Base-by-base conservation (phyloP, 2,797 vertebrate species). In the Centroberyx gerrardi region DNA sequence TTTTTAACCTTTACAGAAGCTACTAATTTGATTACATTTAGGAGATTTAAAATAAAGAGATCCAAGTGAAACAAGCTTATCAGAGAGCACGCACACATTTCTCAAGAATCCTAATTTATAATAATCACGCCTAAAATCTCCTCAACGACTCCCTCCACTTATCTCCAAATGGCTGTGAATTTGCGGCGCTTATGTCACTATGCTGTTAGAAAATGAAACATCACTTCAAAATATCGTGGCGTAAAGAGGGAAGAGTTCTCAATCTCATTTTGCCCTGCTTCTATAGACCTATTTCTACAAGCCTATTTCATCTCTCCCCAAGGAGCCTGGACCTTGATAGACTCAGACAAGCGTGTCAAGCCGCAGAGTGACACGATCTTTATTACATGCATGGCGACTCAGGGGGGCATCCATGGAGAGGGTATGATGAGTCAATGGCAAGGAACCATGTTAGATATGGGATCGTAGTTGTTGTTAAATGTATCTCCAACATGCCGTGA, bases 281-380 rank as follows among this genome's bases (percentile, higher is more conserved):
- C 79, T 81, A 68, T 81, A 54, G 80, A 76, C 84, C 85, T 48
- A 22, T 60, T 74, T 27, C 70, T 82, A 70, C 81, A 73, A 76
- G 82, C 64, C 74, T 69, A 76, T 88, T 74, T 81, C 72, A 79
- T 80, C 80, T 68, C 78, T 69, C 78, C 85, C 83, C 29, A 14
- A 82, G 87, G 89, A 89, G 81, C 66, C 68, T 68, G 82, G 87
- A 89, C 82, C 82, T 80, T 91, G 92, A 91, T 91, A 62, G 87
- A 84, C 68, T 88, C 83, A 90, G 91, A 91, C 92, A 90, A 84
- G 55, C 87, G 76, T 90, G 85, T 90, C 88, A 78, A 86, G 79
- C 84, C 73, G 36, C 65, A 7, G 78, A 86, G 85, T 89, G 91
- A 89, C 90, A 89, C 88, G 49, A 79, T 85, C 91, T 91, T 89